Evolutionary conservation across 30 jellyfish, hydroid and myxozoan species (phyloP).

Genomic region (Haliclystus octoradiatus): DNA sequence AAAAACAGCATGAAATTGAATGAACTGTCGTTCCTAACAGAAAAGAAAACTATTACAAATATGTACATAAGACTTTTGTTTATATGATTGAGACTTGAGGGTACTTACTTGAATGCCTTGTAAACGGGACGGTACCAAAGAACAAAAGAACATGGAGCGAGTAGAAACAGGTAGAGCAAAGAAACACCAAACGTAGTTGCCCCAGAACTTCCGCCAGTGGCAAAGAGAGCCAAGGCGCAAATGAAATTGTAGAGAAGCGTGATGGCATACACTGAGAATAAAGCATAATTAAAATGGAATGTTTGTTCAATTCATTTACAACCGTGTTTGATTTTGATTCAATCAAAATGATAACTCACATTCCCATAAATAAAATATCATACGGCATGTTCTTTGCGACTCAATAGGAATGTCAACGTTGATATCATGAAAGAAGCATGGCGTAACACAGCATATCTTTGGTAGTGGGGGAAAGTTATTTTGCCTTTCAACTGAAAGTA

Average conservation of each 20-base stretch:
- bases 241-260: conserved; percentile 66
- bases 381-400: conserved; percentile 71
- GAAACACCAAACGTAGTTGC: conserved; percentile 87
- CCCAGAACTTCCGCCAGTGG: conserved; percentile 37
- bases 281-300: conserved; percentile 2
- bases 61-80: neutral
- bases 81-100: neutral
- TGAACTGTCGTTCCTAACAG: conserved; percentile 87
- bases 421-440: conserved; percentile 95
- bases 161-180: conserved; percentile 48
- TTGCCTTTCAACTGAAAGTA: conserved; percentile 37
- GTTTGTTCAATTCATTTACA: too few relatives aligned
- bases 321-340: neutral
- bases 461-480: conserved; percentile 97
- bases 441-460: conserved; percentile 57
- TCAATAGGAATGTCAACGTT: conserved; percentile 85
- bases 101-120: conserved; percentile 87
- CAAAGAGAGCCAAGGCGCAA: conserved; percentile 60
- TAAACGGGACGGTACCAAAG: conserved; percentile 87
- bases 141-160: conserved; percentile 77
- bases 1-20: conserved; percentile 87
- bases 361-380: conserved; percentile 89
- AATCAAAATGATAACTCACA: conserved; percentile 28
- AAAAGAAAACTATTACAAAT: neutral
- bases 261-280: conserved; percentile 59